These are phyloP conservation scores for Unio delphinus DNA, from an alignment of 2,888 invertebrate genomes.

Conservation along the genomic window DNA sequence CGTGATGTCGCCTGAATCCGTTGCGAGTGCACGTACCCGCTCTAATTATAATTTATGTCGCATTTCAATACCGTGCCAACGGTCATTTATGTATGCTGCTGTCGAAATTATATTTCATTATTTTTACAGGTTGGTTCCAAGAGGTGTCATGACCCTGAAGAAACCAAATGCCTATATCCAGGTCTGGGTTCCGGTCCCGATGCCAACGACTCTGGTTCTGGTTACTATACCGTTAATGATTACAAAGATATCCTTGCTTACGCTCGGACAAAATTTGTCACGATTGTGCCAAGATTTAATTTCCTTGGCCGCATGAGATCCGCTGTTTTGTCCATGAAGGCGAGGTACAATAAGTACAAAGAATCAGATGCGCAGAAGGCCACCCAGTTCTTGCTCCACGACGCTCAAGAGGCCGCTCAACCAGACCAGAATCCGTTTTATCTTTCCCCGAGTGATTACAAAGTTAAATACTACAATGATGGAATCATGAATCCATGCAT, in stretches of 20 bases:
- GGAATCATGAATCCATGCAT: no score
- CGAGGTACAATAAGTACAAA: conserved; percentile 25
- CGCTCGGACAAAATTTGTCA: conserved; percentile 51
- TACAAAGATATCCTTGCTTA: conserved; percentile 52
- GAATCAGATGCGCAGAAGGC: conserved; percentile 3
- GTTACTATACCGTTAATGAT: conserved; percentile 37
- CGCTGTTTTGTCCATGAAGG: conserved; percentile 58
- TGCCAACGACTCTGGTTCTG: conserved; percentile 29
- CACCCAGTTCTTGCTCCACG: no score
- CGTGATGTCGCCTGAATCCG: no score
- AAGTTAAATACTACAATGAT: no score
- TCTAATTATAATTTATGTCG: no score
- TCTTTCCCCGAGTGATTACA: no score
- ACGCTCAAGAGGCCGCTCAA: no score
- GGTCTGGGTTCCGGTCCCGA: conserved; percentile 46
- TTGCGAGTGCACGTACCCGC: no score
- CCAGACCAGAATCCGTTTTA: no score
- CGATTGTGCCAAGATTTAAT: conserved; percentile 62
- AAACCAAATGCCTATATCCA: conserved; percentile 36
- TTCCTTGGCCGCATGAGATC: conserved; percentile 61
- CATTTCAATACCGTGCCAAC: no score
- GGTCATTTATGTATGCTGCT: no score
- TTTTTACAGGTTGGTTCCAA: conserved; percentile 26
- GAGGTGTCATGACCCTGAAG: conserved; percentile 35
- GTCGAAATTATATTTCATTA: no score